phyloP scores from a whole-genome alignment of 2,797 vertebrate genomes.

The Pangasius krempfi region DNA sequence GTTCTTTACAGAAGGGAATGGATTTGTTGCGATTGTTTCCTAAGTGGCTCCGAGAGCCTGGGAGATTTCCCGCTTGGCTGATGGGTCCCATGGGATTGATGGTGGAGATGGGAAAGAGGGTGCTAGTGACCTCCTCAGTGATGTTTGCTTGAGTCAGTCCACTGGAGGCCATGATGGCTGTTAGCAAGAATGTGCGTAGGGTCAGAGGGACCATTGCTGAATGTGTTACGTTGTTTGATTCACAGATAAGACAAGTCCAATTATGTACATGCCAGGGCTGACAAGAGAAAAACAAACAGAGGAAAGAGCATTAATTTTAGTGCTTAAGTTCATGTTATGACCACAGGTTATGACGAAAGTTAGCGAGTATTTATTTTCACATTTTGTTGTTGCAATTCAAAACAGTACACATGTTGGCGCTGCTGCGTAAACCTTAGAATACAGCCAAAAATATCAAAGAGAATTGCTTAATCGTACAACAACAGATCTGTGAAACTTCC shows the following conservation, averaged over 20 bases:
- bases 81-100: slow-evolving; percentile 56
- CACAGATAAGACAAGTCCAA: slow-evolving; percentile 60
- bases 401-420: background rate
- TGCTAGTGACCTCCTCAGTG: slow-evolving; percentile 64
- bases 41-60: background rate
- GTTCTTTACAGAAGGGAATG: slow-evolving; percentile 67
- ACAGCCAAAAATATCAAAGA: slow-evolving; percentile 52
- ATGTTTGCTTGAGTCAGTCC: slow-evolving; percentile 81
- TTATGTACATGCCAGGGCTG: slow-evolving; percentile 56
- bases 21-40: slow-evolving; percentile 18
- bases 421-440: slow-evolving; percentile 11
- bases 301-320: slow-evolving; percentile 26
- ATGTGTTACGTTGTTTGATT: slow-evolving; percentile 62
- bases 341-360: background rate
- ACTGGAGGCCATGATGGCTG: slow-evolving; percentile 70
- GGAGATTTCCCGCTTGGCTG: slow-evolving; percentile 41
- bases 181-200: slow-evolving; percentile 76
- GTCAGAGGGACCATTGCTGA: slow-evolving; percentile 78
- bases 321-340: background rate
- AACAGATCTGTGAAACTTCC: slow-evolving; percentile 59
- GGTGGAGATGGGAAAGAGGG: slow-evolving; percentile 38
- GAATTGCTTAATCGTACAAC: slow-evolving; percentile 56
- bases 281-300: slow-evolving; percentile 26
- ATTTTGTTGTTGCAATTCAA: background rate
- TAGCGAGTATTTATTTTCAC: background rate